Evolutionary conservation across 2,113 vertebrate genomes (phyloP).

Genomic region (Speoplatyrhinus poulsoni): DNA sequence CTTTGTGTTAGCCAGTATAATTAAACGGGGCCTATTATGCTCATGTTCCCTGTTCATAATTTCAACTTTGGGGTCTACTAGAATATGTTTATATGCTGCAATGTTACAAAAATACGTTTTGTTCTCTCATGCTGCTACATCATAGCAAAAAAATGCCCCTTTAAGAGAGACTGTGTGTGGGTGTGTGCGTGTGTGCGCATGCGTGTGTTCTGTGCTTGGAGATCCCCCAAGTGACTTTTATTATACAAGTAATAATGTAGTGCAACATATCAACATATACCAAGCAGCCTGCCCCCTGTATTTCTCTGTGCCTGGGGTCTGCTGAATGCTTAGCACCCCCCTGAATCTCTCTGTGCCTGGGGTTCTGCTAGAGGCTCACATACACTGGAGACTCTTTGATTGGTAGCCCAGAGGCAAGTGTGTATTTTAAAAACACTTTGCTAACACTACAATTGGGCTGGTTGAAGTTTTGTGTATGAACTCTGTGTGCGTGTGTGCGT

Average conservation of each 20-base stretch:
- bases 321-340: not conserved
- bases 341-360: not conserved
- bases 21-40: too few relatives aligned
- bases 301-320: not conserved
- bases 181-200: not conserved
- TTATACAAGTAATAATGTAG: slow-evolving; percentile 13
- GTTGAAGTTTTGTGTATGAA: slow-evolving; percentile 3
- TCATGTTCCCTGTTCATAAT: too few relatives aligned
- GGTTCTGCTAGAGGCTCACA: too few relatives aligned
- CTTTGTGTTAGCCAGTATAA: slow-evolving; percentile 42
- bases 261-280: slow-evolving; percentile 11
- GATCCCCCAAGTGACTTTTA: slow-evolving; percentile 14
- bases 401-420: not conserved
- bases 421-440: not conserved
- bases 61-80: too few relatives aligned
- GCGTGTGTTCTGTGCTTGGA: slow-evolving; percentile 7
- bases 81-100: too few relatives aligned
- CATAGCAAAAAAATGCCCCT: too few relatives aligned
- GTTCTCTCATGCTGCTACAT: too few relatives aligned
- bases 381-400: too few relatives aligned
- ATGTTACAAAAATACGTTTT: too few relatives aligned
- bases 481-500: slow-evolving; percentile 18
- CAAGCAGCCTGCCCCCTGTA: not conserved
- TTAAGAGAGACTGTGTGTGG: slow-evolving; percentile 12
- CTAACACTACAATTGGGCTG: not conserved